Base-by-base conservation (phyloP, 1,140 invertebrate species). In the Ptiloglossa arizonensis region DNA sequence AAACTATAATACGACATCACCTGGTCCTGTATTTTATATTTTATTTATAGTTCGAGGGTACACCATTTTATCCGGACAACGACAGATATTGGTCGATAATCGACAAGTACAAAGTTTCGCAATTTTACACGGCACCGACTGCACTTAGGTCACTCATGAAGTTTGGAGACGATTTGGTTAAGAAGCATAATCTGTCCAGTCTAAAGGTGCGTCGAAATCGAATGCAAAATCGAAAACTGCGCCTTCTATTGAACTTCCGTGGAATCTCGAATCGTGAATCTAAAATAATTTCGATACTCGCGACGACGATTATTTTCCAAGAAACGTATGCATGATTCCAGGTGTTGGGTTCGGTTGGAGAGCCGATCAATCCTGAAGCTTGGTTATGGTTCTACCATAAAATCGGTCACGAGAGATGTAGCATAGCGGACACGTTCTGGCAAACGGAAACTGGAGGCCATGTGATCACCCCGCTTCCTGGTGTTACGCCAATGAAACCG, bases 101-200 rank as follows among this genome's bases (percentile, higher is more conserved):
- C 66, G 96, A 98, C 84, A 99, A 99, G 87, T 99, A 99, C 90
- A 97, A 97, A 92, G 98, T 99, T 4, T 97, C 94, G 52, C 98
- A 98, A 92, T 99, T 99, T 91, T 99, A 99, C 91, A 99, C 99
- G 0, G 98, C 99, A 1, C 99, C 99, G 0, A 99, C 99, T 8
- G 99, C 98, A 9, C 98, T 99, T 56, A 94, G 99, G 74, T 96
- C 98, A 2, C 94, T 99, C 0, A 99, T 99, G 97, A 99, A 99
- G 90, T 97, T 96, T 85, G 97, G 96, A 0, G 96, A 98, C 79
- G 94, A 94, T 54, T 94, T 95, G 38, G 96, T 97, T 0, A 94
- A 94, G 62, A 97, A 95, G 81, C 92, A 95, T 48, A 91, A 93
- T 81, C 86, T 95, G 0, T 90, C 87, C 60, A 90, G 90, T 44